A percentile compares a stretch with the other conserved stretches of the same genome.
These are phyloP conservation scores for Galago senegalensis DNA, from an alignment of 2,797 vertebrate species.

Conservation along the genomic window DNA sequence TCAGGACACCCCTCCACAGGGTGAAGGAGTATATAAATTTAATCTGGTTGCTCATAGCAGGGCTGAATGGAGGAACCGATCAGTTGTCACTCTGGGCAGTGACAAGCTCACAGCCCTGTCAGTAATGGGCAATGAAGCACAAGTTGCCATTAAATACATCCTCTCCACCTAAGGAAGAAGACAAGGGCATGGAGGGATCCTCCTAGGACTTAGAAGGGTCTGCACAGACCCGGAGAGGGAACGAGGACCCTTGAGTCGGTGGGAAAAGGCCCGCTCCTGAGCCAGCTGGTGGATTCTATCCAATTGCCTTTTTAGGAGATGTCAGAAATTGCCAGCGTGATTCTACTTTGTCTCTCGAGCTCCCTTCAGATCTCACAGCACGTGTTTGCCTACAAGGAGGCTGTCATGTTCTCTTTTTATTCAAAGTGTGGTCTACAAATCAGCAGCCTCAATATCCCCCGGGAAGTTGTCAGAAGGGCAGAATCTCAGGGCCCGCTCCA, in stretches of 20 bases:
- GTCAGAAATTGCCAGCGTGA: background rate
- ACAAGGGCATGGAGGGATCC: background rate
- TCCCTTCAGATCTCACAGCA: background rate
- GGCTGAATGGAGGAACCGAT: slow-evolving; percentile 69
- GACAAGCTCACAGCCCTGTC: slow-evolving; percentile 74
- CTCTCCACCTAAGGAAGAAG: background rate
- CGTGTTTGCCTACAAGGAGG: background rate
- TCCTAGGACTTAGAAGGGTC: background rate
- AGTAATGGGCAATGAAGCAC: slow-evolving; percentile 61
- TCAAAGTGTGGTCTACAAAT: background rate
- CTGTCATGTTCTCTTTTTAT: background rate
- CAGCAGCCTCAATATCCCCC: background rate
- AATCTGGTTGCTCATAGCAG: slow-evolving; percentile 78
- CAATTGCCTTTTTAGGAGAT: background rate
- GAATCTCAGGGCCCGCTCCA: background rate
- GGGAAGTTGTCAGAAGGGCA: background rate
- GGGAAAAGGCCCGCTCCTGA: background rate
- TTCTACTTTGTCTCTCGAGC: background rate
- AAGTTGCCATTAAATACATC: slow-evolving; percentile 23
- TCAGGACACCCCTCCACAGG: slow-evolving; percentile 66
- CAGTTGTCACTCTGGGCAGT: slow-evolving; percentile 69
- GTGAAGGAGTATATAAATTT: slow-evolving; percentile 79
- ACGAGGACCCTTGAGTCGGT: background rate
- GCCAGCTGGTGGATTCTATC: background rate
- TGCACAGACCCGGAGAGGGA: background rate